Base-by-base conservation (phyloP, 2,113 vertebrate species). In the Ictidomys tridecemlineatus region DNA sequence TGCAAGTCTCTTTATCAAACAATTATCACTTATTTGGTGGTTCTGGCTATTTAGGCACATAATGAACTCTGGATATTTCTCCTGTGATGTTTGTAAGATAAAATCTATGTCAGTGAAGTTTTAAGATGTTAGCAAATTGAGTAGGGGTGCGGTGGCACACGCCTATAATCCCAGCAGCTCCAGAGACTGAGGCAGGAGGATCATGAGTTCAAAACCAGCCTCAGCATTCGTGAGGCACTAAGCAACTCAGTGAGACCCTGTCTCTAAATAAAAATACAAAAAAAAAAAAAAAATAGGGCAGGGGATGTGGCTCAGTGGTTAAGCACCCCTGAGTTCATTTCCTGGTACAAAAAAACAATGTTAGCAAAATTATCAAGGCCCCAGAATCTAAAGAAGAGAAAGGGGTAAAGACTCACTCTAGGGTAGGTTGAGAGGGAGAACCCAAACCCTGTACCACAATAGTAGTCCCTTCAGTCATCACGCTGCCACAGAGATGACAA, bases 11-110 rank as follows among this genome's bases (percentile, higher is more conserved):
- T 96, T 98, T 96, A 97, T 96, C 88, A 97, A 97, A 89, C 79
- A 96, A 95, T 98, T 97, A 97, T n/a, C 73, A 91, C 34, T 96
- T 95, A 97, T 69, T 28, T 58, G 73, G 76, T 86, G 78, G 8
- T 67, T 95, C 0, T 5, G 93, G 72, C 22, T 96, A 48, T 94
- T 89, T 11, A 61, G 67, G 45, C 5, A 88, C 56, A 96, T 95
- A 76, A 78, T 69, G 58, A 90, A 91, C 79, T 93, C 12, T 56
- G 76, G 32, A 56, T 95, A 69, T 72, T 63, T 96, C 97, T 92
- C 73, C 87, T 83, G 93, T 8, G 30, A 17, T 63, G 80, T 63
- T 96, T 93, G 48, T 88, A 72, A 92, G 58, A 96, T 17, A 97
- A 93, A 97, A 97, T 95, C 91, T 20, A 28, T 2, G 5, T 58